phyloP scores from a whole-genome alignment of 2,888 invertebrate species.

The Folsomia manolachei region DNA sequence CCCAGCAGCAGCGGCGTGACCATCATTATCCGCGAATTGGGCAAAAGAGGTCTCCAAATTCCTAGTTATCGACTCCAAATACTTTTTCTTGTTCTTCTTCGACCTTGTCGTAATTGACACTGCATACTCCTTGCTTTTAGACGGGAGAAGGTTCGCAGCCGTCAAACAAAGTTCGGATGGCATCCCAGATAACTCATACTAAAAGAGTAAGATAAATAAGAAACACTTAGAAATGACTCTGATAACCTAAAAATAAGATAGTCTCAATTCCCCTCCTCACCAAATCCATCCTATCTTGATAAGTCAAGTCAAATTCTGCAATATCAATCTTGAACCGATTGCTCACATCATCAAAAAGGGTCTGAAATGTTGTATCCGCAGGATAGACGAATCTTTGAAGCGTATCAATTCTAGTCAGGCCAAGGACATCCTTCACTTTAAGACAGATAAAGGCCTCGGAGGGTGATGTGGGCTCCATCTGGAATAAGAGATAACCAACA shows the following conservation, averaged over 20 bases:
- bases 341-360: conserved; percentile 38
- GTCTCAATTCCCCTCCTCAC: too few species aligned
- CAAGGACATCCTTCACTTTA: conserved; percentile 42
- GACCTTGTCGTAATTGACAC: conserved; percentile 17
- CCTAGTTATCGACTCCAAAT: not conserved
- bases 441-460: conserved; percentile 13
- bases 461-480: too few species aligned
- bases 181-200: conserved; percentile 37
- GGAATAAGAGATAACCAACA: too few species aligned
- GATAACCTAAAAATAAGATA: too few species aligned
- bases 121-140: conserved; percentile 31
- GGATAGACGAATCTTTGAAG: conserved; percentile 17
- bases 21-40: not conserved
- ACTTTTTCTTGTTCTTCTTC: not conserved
- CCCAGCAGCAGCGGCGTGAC: too few species aligned
- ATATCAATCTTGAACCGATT: conserved; percentile 26
- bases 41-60: not conserved
- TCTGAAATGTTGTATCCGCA: conserved; percentile 22
- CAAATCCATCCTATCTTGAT: conserved; percentile 36
- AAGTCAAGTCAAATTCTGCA: conserved; percentile 41
- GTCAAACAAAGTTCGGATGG: conserved; percentile 29
- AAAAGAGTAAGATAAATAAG: conserved; percentile 21
- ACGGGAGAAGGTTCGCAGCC: conserved; percentile 32
- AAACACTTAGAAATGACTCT: too few species aligned
- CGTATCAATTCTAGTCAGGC: conserved; percentile 23